A percentile compares a stretch with the other conserved stretches of the same genome.
Evolutionary conservation across 2,888 invertebrate genomes (phyloP).

Genomic region (Polyploca ridens): DNA sequence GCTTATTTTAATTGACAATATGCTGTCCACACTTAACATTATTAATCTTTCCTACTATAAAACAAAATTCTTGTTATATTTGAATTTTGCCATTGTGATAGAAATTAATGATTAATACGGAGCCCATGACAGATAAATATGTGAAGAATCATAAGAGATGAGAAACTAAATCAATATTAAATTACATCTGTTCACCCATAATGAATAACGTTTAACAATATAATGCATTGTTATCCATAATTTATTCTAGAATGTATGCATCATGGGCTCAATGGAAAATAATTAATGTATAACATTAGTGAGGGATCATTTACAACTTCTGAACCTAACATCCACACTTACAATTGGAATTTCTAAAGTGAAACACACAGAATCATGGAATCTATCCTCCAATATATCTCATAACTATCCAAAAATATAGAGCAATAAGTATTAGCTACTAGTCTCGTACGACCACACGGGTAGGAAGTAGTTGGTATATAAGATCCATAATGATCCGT

Average conservation of each 20-base stretch:
- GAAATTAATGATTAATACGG: conserved; percentile 16
- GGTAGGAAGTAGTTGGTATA: conserved; percentile 39
- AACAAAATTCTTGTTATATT: conserved; percentile 55
- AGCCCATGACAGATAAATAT: conserved; percentile 10
- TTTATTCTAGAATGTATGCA: conserved; percentile 46
- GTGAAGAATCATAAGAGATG: not conserved
- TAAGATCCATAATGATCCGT: conserved; percentile 49
- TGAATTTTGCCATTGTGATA: conserved; percentile 37
- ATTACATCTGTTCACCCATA: conserved; percentile 21
- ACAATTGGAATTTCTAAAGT: conserved; percentile 70
- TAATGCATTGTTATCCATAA: conserved; percentile 41
- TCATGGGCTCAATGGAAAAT: conserved; percentile 49
- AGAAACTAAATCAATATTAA: not conserved
- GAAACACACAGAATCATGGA: conserved; percentile 69
- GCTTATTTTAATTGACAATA: conserved; percentile 60
- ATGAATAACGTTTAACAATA: conserved; percentile 31
- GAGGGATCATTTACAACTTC: conserved; percentile 55
- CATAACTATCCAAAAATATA: conserved; percentile 60
- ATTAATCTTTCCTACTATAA: conserved; percentile 46
- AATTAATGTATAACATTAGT: conserved; percentile 46
- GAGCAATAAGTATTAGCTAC: conserved; percentile 48
- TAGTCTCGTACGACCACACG: conserved; percentile 48
- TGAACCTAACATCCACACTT: conserved; percentile 70
- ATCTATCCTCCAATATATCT: conserved; percentile 54
- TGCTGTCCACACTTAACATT: conserved; percentile 70